Conservation (phyloP, 2,888 invertebrate genomes). For the Drosophila lacicola region DNA sequence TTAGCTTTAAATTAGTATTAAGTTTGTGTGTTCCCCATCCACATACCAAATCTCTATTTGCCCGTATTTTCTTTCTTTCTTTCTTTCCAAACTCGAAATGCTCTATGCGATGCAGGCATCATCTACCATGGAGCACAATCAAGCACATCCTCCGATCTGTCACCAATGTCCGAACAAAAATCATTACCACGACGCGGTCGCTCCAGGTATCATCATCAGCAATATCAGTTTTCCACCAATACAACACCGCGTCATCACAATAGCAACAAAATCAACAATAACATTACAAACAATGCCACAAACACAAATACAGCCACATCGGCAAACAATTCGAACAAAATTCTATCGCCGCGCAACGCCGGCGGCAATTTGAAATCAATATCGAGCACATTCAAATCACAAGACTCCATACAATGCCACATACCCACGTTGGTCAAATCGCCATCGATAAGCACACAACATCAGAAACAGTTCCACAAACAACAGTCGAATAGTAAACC, state of each 20-base stretch:
- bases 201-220: constrained; percentile 88
- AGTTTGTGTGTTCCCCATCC: constrained; percentile 44
- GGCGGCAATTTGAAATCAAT: constrained; percentile 83
- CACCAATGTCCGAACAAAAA: constrained; percentile 92
- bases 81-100: constrained; percentile 47
- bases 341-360: constrained; percentile 84
- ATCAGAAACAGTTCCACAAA: constrained; percentile 78
- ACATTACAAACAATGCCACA: constrained; percentile 67
- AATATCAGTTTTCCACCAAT: constrained; percentile 86
- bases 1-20: constrained; percentile 49
- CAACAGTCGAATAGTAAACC: constrained; percentile 55
- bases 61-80: constrained; percentile 73
- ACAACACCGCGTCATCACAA: constrained; percentile 86
- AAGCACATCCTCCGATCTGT: constrained; percentile 91
- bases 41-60: constrained; percentile 62
- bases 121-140: constrained; percentile 91
- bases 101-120: constrained; percentile 86
- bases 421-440: constrained; percentile 85
- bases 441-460: constrained; percentile 83
- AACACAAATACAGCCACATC: constrained; percentile 67
- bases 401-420: constrained; percentile 85
- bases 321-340: constrained; percentile 80
- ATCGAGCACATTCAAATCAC: constrained; percentile 85
- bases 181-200: constrained; percentile 90
- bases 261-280: constrained; percentile 83